Evolutionary conservation across 1,140 invertebrate genomes (phyloP).

Genomic region (Acromyrmex heyeri): DNA sequence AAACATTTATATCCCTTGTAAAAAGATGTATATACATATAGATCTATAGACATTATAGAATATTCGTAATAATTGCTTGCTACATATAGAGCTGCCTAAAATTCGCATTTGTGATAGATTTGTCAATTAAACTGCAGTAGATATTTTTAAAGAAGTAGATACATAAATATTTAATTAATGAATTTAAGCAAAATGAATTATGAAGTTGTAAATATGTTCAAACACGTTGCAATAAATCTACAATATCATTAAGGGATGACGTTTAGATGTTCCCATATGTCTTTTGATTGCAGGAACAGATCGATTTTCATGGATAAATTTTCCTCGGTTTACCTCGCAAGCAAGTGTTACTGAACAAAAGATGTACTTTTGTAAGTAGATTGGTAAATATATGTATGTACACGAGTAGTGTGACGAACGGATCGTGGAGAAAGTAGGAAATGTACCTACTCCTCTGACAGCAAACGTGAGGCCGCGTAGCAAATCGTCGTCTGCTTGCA

Average conservation of each 20-base stretch:
- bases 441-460: slow-evolving; percentile 40
- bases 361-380: slow-evolving; percentile 38
- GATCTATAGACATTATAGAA: background rate
- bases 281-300: slow-evolving; percentile 26
- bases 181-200: background rate
- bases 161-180: background rate
- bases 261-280: background rate
- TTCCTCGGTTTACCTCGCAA: slow-evolving; percentile 17
- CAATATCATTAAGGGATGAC: background rate
- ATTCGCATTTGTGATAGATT: background rate
- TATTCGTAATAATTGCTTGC: background rate
- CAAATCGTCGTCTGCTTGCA: slow-evolving; percentile 47
- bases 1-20: background rate
- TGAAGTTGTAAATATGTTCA: background rate
- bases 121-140: background rate
- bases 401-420: slow-evolving; percentile 30
- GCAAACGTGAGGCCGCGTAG: slow-evolving; percentile 27
- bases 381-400: slow-evolving; percentile 50
- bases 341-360: slow-evolving; percentile 1
- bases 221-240: background rate
- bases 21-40: background rate
- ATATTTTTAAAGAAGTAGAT: background rate
- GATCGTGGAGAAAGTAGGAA: slow-evolving; percentile 73
- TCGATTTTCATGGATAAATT: slow-evolving; percentile 30
- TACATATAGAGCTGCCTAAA: background rate